phyloP scores from a whole-genome alignment of 2,113 vertebrate species.

The Burhinus bistriatus region DNA sequence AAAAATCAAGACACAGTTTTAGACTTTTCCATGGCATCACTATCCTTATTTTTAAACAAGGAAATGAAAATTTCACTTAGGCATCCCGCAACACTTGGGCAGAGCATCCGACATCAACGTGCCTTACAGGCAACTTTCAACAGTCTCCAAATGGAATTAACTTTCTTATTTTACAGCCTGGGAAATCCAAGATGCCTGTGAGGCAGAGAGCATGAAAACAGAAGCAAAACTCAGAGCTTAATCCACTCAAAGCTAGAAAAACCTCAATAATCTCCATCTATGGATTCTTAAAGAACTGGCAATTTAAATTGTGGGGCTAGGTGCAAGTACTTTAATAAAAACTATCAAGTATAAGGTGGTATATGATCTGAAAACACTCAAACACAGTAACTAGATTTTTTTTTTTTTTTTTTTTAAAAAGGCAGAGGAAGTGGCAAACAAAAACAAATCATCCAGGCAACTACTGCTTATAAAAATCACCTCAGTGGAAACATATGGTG shows the following conservation, averaged over 20 bases:
- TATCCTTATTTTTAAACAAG: neutral
- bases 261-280: neutral
- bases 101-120: neutral
- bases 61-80: neutral
- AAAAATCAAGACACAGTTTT: neutral
- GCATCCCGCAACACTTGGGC: neutral
- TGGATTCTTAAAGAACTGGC: neutral
- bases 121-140: neutral
- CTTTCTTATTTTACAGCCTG: neutral
- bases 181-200: neutral
- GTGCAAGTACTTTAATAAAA: neutral
- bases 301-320: neutral
- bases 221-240: neutral
- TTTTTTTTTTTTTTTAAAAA: no score
- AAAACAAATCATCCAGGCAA: neutral
- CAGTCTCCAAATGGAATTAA: neutral
- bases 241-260: neutral
- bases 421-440: neutral
- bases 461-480: constrained; percentile 11
- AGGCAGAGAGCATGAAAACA: neutral
- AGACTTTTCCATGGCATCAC: neutral
- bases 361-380: neutral
- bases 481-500: neutral
- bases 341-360: neutral
- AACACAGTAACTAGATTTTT: no score